Evolutionary conservation across 2,888 invertebrate genomes (phyloP).

Genomic region (Temnothorax unifasciatus): DNA sequence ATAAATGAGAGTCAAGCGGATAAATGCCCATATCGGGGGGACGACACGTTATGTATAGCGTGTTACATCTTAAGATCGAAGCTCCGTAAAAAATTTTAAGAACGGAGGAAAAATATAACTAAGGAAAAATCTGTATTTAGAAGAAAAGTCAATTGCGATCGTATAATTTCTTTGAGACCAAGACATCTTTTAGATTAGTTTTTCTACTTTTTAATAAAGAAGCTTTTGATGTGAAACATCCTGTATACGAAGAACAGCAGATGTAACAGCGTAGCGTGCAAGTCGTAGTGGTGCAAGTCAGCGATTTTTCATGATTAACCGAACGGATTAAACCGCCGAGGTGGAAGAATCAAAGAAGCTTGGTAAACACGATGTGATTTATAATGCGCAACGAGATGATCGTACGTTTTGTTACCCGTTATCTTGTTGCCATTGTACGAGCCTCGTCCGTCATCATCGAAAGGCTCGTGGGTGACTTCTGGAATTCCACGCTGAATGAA

Average conservation of each 20-base stretch:
- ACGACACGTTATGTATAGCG: conserved; percentile 24
- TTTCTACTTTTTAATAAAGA: neutral
- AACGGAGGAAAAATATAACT: neutral
- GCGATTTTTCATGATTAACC: conserved; percentile 82
- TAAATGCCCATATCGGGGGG: conserved; percentile 22
- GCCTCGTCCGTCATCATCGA: conserved; percentile 50
- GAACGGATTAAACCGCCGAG: conserved; percentile 75
- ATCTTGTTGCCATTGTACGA: conserved; percentile 59
- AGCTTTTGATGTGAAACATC: neutral
- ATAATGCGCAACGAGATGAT: conserved; percentile 53
- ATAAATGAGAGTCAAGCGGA: conserved; percentile 43
- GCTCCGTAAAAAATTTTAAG: neutral
- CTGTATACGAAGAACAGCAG: conserved; percentile 28
- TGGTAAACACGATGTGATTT: conserved; percentile 66
- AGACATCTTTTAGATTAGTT: neutral
- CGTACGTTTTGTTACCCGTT: conserved; percentile 62
- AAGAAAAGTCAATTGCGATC: neutral
- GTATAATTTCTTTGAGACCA: neutral
- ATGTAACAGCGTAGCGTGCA: conserved; percentile 49
- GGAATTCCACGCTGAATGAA: conserved; percentile 51
- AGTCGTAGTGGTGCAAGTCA: conserved; percentile 61
- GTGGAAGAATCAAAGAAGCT: conserved; percentile 75
- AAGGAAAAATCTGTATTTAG: neutral
- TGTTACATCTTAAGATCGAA: neutral
- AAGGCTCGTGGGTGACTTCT: conserved; percentile 35